Base-by-base conservation (phyloP, 2,888 invertebrate genomes). In the Argynnis bischoffii region DNA sequence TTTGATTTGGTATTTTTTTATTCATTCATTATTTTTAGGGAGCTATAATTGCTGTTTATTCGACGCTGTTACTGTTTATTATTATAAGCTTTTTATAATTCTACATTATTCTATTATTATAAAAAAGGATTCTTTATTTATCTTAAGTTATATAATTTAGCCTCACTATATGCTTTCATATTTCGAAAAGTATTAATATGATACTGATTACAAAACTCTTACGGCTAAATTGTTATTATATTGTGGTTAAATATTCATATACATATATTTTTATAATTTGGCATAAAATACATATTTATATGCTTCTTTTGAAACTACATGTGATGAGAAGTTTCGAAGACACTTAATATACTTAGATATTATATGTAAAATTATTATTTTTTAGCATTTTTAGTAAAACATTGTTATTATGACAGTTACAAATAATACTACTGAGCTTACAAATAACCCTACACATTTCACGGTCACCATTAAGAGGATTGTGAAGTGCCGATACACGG, bases 151-250 rank as follows among this genome's bases (percentile, higher is more conserved):
- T 41, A 69, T 21, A 63, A 26, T 55, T 60, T 73, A 64, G 79
- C 81, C 90, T 89, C 90, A 90, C 90, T 90, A 89, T 90, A 79
- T 81, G 85, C 90, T 89, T 90, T 90, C 89, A 90, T 85, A 78
- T 85, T 81, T 69, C 21, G 56, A 66, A 65, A 60, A 53, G 55
- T 71, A 64, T 51, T 54, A 56, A 47, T 57, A 35, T 50, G 35
- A 60, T 66, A 46, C 21, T 31, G 6, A 47, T 65, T n/a, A n/a
- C 46, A 60, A 53, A 48, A 63, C 35, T 18, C 31, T 66, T 71
- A 64, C 56, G 35, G 26, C 55, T 57, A 68, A 60, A 2, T 31
- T 31, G 21, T 21, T 54, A 51, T n/a, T 16, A 50, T 48, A 14
- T 31, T 51, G 8, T 6, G 4, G 53, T 41, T 63, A 41, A 41